These are phyloP conservation scores for Dinoponera quadriceps DNA, from an alignment of 1,140 invertebrate genomes.

Conservation along the genomic window DNA sequence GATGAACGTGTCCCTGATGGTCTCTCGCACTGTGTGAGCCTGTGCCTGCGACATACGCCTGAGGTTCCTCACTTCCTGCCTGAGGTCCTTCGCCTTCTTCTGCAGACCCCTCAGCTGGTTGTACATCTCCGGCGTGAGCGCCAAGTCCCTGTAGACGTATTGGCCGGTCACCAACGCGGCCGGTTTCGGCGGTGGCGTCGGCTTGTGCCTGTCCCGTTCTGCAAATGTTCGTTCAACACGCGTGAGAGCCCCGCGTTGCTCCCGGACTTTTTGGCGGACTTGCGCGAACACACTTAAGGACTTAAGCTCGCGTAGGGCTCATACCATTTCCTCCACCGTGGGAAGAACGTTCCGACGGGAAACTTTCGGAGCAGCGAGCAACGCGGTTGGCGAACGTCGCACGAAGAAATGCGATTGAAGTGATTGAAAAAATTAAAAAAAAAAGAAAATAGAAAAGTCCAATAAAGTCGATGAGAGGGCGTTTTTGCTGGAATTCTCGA, in stretches of 20 bases:
- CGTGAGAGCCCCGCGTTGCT: slow-evolving; percentile 11
- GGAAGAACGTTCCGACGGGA: slow-evolving; percentile 20
- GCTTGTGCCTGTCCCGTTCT: slow-evolving; percentile 94
- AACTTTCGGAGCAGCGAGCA: not conserved
- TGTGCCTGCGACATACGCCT: slow-evolving; percentile 96
- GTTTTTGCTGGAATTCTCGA: too few species aligned
- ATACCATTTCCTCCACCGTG: slow-evolving; percentile 38
- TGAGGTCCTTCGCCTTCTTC: slow-evolving; percentile 95
- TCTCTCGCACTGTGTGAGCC: slow-evolving; percentile 95
- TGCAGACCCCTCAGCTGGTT: slow-evolving; percentile 93
- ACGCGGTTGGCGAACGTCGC: not conserved
- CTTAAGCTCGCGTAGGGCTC: slow-evolving; percentile 37
- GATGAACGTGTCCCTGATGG: slow-evolving; percentile 95
- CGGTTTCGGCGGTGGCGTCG: slow-evolving; percentile 94
- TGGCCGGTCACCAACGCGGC: slow-evolving; percentile 89
- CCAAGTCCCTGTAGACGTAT: slow-evolving; percentile 88
- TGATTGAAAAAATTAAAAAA: too few species aligned
- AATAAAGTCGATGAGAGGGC: too few species aligned
- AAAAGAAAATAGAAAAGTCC: too few species aligned
- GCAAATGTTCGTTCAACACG: slow-evolving; percentile 61
- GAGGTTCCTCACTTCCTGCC: slow-evolving; percentile 94
- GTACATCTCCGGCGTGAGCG: slow-evolving; percentile 94
- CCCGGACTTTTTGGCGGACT: not conserved
- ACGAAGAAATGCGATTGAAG: too few species aligned
- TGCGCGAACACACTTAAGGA: slow-evolving; percentile 29